These are phyloP conservation scores for Epinotia bilunana DNA, from an alignment of 2,888 invertebrate genomes.

Conservation along the genomic window DNA sequence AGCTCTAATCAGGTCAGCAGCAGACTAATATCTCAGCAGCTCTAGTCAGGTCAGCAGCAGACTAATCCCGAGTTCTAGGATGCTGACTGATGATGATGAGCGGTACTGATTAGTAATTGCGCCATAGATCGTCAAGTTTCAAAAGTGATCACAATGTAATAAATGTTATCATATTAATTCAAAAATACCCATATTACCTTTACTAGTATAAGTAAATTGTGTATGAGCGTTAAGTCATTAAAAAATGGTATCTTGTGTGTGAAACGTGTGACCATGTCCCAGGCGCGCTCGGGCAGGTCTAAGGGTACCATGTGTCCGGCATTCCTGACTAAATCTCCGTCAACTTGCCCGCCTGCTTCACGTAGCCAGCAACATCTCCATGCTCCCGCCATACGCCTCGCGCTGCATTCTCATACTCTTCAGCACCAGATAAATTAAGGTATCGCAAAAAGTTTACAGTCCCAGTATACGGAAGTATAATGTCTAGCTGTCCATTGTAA, in stretches of 20 bases:
- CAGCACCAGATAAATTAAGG: slow-evolving; percentile 87
- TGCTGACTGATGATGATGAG: no score
- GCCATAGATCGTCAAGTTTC: no score
- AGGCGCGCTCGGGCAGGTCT: slow-evolving; percentile 91
- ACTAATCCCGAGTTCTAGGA: no score
- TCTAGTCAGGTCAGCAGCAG: no score
- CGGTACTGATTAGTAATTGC: no score
- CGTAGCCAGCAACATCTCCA: slow-evolving; percentile 88
- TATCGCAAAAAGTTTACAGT: slow-evolving; percentile 91
- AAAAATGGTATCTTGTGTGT: slow-evolving; percentile 13
- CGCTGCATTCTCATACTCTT: slow-evolving; percentile 86
- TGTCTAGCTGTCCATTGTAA: slow-evolving; percentile 96
- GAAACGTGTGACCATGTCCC: slow-evolving; percentile 68
- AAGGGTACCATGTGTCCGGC: slow-evolving; percentile 93
- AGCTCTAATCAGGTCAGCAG: no score
- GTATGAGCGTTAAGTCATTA: no score
- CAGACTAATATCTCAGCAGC: no score
- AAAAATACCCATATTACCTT: no score
- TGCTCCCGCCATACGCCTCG: slow-evolving; percentile 88
- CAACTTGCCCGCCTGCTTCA: slow-evolving; percentile 84
- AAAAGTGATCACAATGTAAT: no score
- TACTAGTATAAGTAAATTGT: no score
- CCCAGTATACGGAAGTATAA: slow-evolving; percentile 94
- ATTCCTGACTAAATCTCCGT: slow-evolving; percentile 86
- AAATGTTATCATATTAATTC: no score